phyloP scores from a whole-genome alignment of 2,888 invertebrate species.

The Campopleginae sp. region DNA sequence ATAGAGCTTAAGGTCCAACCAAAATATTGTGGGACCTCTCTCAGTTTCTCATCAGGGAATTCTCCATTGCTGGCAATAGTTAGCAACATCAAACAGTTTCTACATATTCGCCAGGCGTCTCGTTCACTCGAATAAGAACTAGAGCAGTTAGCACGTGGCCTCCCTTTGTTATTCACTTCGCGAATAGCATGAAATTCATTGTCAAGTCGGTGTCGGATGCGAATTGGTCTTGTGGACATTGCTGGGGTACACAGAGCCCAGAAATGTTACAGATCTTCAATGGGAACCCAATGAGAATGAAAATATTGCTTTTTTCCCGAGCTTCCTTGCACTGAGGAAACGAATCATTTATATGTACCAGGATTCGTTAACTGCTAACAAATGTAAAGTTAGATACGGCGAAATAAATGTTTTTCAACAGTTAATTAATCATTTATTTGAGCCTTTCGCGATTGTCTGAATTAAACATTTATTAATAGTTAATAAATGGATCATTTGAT shows the following conservation, averaged over 20 bases:
- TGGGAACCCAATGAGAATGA: not conserved
- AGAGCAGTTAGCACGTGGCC: not conserved
- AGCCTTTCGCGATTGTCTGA: too few relatives aligned
- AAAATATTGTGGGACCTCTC: constrained; percentile 20
- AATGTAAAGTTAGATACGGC: too few relatives aligned
- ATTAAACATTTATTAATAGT: too few relatives aligned
- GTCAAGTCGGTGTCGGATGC: not conserved
- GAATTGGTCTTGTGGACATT: not conserved
- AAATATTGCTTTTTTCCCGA: too few relatives aligned
- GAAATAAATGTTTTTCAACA: too few relatives aligned
- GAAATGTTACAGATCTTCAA: not conserved
- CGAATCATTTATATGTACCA: too few relatives aligned
- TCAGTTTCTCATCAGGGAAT: not conserved
- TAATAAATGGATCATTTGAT: too few relatives aligned
- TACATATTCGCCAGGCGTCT: not conserved
- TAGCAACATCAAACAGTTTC: constrained; percentile 4
- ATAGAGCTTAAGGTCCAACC: constrained; percentile 9
- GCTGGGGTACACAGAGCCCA: not conserved
- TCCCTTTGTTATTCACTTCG: not conserved
- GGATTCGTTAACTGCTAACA: too few relatives aligned
- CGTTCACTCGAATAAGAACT: not conserved
- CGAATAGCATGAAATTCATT: not conserved
- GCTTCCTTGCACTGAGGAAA: too few relatives aligned
- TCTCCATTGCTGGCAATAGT: not conserved
- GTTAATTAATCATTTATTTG: too few relatives aligned